Base-by-base conservation (phyloP, 2,888 invertebrate genomes). In the Embidobia sp. region DNA sequence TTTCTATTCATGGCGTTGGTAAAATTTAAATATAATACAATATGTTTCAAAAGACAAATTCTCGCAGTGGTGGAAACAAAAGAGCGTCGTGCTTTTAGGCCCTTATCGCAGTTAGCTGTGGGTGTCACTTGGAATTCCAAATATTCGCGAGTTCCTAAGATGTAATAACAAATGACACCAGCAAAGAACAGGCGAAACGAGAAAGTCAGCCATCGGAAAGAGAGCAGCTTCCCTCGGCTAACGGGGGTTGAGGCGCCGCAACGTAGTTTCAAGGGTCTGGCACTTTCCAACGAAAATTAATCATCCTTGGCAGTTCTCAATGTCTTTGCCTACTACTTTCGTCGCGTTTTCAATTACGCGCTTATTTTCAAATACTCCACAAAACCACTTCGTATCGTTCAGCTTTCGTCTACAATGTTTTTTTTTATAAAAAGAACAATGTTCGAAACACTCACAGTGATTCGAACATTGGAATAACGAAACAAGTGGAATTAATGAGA, bases 161-260 rank as follows among this genome's bases (percentile, higher is more conserved):
- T 85, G 86, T 87, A 88, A 88, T 88, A 88, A 88, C 87, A 86
- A 87, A 87, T 85, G 88, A 87, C 86, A 87, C 82, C 59, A 42
- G 63, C 64, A 73, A 78, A 67, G 64, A 78, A 74, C 72, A 40
- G 69, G 55, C 75, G 78, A 66, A 79, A 69, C 72, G 74, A 78
- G 75, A 73, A 77, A 75, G 63, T 57, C 67, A 33, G 61, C 61
- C 77, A 77, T 72, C 48, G 61, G 51, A 73, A 73, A 70, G 59
- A 77, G 73, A 76, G 61, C 69, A 33, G 66, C 66, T 44, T 63
- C 61, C 33, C 69, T 49, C 49, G 40, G 70, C 57, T 46, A 35
- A 61, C 11, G 33, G 64, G 66, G 74, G 70, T 55, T 66, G 79
- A 49, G 79, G 78, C 80, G 79, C 77, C 83, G 84, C 82, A 80